Evolutionary conservation across 2,113 vertebrate species (phyloP).

Genomic region (Centrocercus urophasianus): DNA sequence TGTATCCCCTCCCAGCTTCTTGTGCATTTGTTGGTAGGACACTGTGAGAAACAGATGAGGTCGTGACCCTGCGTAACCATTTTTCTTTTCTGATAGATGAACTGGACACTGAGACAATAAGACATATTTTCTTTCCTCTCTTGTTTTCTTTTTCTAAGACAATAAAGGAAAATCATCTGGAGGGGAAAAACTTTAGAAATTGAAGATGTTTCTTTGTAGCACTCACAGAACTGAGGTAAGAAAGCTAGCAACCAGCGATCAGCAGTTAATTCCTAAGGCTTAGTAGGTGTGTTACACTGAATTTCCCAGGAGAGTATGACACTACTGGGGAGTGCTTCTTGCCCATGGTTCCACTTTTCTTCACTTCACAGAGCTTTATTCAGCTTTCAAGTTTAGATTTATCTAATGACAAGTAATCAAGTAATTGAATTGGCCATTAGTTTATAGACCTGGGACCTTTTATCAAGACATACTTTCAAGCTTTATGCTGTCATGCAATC

Average conservation of each 20-base stretch:
- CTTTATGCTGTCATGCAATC: not conserved
- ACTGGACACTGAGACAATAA: not conserved
- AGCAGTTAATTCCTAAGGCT: not conserved
- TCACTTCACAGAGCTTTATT: not conserved
- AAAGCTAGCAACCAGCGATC: not conserved
- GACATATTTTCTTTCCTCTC: not conserved
- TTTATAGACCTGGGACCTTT: not conserved
- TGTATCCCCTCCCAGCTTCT: not conserved
- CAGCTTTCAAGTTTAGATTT: not conserved
- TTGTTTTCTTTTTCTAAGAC: not conserved
- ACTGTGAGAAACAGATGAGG: not conserved
- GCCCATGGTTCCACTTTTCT: not conserved
- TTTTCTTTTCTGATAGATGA: not conserved
- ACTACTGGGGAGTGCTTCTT: not conserved
- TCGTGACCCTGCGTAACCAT: not conserved
- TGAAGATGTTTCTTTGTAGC: not conserved
- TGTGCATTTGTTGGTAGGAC: rapidly evolving
- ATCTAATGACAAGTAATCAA: not conserved
- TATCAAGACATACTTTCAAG: not conserved
- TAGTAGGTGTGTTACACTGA: not conserved
- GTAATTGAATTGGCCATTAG: not conserved
- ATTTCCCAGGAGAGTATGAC: not conserved
- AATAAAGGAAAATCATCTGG: not conserved
- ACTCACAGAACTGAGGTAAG: not conserved
- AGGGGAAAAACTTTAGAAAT: not conserved